A percentile compares a stretch with the other conserved stretches of the same genome.
These are phyloP conservation scores for Rotaria macrura DNA, from an alignment of 2,888 invertebrate species.

Conservation along the genomic window DNA sequence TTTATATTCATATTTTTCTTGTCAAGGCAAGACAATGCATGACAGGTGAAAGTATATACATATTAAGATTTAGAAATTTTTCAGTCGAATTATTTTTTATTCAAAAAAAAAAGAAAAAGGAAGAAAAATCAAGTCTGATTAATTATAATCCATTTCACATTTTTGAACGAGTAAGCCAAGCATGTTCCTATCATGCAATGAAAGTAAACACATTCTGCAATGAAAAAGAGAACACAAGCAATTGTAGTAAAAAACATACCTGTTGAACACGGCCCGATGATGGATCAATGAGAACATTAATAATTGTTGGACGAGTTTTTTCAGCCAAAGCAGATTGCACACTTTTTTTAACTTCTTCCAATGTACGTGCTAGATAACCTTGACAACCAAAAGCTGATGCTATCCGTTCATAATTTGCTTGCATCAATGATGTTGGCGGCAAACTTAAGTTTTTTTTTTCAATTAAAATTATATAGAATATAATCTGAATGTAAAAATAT, in stretches of 20 bases:
- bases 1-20: background rate
- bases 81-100: background rate
- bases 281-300: slow-evolving; percentile 29
- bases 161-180: background rate
- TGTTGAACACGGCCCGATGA: slow-evolving; percentile 32
- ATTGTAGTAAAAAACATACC: no score
- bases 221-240: background rate
- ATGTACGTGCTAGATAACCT: slow-evolving; percentile 28
- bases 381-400: slow-evolving; percentile 27
- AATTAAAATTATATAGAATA: no score
- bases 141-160: background rate
- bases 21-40: background rate
- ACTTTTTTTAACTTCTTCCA: slow-evolving; percentile 22
- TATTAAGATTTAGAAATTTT: background rate
- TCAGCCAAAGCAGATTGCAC: slow-evolving; percentile 22
- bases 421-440: slow-evolving; percentile 31
- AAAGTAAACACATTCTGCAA: background rate
- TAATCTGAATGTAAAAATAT: no score
- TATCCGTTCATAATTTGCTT: slow-evolving; percentile 27
- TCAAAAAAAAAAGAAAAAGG: background rate
- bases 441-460: background rate
- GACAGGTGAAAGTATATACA: no score
- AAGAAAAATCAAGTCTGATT: background rate
- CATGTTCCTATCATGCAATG: background rate
- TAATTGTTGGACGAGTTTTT: slow-evolving; percentile 26